Evolutionary conservation across 2,888 invertebrate species (phyloP), one percentile per base, ranked within the genome.

Genomic region (Drosophila setosimentum): DNA sequence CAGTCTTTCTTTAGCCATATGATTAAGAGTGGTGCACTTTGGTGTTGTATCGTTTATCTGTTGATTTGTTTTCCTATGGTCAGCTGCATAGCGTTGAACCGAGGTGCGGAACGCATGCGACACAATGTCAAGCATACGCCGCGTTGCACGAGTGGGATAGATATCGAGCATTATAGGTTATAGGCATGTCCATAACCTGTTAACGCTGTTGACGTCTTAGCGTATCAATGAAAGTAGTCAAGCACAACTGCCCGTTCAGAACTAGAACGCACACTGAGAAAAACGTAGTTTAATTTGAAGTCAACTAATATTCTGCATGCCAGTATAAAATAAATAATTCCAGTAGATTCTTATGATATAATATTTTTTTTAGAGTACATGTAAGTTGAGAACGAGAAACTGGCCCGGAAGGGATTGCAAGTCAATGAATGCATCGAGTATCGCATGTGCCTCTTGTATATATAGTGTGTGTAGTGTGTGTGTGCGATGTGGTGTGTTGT

Each of bases 331-430:
- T 35, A 16, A 35, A 35, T 35, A 2, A 18, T 1, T 42, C 2
- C 11, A 42, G 5, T 1, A 21, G 11, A 11, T 42, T 42, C 42
- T 21, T 21, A 21, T 11, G 0, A 21, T n/a, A n/a, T n/a, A n/a
- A 49, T 1, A 11, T 18, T 49, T 27, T 27, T 40, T 40, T 57
- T 16, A n/a, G 1, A 40, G 57, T 57, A 40, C 3, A 40, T 57
- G 57, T 30, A 57, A 57, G 30, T 21, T 29, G 33, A 48, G 29
- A 40, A 27, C 55, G n/a, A 65, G 76, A 90, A 89, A 86, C 79
- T 90, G 89, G 82, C 88, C 89, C 89, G 90, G 91, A 91, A 89
- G 87, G 91, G 87, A 80, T 90, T 90, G 69, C 45, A 37, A 42
- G 33, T 42, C 33, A 53, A 21, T 37, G 53, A 64, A 60, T 78